Conservation (phyloP, 2,797 vertebrate genomes). For the Onychomys arenicola region DNA sequence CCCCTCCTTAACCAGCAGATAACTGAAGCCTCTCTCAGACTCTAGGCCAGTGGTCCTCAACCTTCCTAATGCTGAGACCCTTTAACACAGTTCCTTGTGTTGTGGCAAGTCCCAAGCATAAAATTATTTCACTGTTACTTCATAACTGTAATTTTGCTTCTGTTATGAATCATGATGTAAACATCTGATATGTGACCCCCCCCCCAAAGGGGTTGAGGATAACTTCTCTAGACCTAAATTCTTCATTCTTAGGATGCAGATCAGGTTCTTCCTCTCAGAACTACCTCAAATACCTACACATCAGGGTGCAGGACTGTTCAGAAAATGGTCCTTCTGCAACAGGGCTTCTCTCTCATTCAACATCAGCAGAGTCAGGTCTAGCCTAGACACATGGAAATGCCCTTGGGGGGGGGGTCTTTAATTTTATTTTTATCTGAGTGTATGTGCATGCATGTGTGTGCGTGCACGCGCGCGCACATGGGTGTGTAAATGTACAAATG, state of each 20-base stretch:
- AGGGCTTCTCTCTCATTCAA: background rate
- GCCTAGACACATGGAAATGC: background rate
- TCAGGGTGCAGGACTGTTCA: background rate
- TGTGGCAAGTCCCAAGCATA: background rate
- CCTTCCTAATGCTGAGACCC: background rate
- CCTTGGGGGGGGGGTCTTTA: background rate
- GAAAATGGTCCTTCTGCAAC: background rate
- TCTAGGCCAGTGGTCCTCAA: background rate
- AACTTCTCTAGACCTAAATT: background rate
- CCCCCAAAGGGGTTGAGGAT: background rate
- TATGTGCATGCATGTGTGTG: rapidly evolving
- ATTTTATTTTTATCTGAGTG: background rate
- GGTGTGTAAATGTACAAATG: background rate
- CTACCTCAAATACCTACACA: background rate
- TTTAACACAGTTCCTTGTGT: background rate
- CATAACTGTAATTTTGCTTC: background rate
- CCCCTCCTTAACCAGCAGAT: background rate
- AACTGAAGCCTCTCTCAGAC: background rate
- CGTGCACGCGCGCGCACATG: background rate
- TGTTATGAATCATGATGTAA: background rate
- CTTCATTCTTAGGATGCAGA: background rate
- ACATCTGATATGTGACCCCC: background rate
- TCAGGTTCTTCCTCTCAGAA: background rate
- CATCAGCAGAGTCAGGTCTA: background rate
- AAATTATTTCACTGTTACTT: background rate